Percentiles rank a stretch among this genome's conserved stretches.
These are phyloP conservation scores for Euzophera pinguis DNA, from an alignment of 2,888 invertebrate genomes.

Conservation along the genomic window DNA sequence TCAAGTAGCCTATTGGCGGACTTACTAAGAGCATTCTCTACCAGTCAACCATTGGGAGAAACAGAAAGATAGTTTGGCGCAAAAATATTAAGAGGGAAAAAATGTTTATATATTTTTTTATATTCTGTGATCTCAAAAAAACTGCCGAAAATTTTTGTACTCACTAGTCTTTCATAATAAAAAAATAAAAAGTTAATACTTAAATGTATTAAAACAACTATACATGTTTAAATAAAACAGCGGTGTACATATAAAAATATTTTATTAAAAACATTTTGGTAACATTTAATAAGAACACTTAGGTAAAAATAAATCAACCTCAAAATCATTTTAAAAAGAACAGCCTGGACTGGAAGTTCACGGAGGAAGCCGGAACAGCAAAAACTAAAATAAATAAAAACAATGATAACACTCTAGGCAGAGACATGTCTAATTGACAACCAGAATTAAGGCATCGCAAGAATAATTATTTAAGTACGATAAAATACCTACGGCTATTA, in stretches of 20 bases:
- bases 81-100: too few species aligned
- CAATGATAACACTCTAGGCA: conserved; percentile 79
- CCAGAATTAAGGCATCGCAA: conserved; percentile 82
- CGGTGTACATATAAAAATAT: conserved; percentile 79
- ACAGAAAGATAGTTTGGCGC: too few species aligned
- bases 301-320: conserved; percentile 81
- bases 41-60: too few species aligned
- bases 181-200: too few species aligned
- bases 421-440: conserved; percentile 80
- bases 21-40: too few species aligned
- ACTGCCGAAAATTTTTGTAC: too few species aligned
- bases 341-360: conserved; percentile 80
- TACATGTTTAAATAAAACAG: conserved; percentile 40
- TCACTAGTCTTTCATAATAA: too few species aligned
- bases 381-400: conserved; percentile 75
- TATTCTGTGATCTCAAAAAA: too few species aligned
- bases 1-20: too few species aligned
- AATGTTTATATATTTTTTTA: too few species aligned
- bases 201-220: too few species aligned
- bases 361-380: conserved; percentile 79
- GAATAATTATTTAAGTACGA: conserved; percentile 81
- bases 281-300: conserved; percentile 82
- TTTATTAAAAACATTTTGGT: conserved; percentile 82
- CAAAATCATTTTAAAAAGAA: conserved; percentile 80
- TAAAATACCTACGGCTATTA: conserved; percentile 80